Conservation (phyloP, 2,113 vertebrate genomes). For the Hystrix brachyura region DNA sequence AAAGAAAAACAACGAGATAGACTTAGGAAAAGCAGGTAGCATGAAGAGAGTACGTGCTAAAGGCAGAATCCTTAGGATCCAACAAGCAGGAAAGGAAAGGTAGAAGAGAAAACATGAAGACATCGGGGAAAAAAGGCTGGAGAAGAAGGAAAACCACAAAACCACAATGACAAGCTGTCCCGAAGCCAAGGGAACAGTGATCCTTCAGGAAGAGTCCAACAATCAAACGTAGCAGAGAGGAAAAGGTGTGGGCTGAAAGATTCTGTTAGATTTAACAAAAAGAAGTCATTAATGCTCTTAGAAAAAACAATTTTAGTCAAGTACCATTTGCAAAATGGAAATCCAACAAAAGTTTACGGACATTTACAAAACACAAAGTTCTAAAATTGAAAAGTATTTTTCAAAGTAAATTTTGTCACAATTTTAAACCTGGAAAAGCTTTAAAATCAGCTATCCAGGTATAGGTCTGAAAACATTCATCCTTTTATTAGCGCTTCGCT, state of each 20-base stretch:
- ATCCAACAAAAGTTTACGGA: background rate
- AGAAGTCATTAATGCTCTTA: background rate
- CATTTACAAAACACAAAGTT: constrained; percentile 16
- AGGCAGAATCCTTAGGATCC: background rate
- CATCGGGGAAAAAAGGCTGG: background rate
- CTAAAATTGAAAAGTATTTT: background rate
- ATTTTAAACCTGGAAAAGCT: constrained; percentile 24
- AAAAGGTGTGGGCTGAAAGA: background rate
- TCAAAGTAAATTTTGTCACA: background rate
- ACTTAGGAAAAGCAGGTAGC: background rate
- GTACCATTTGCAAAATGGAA: background rate
- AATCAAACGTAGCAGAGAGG: background rate
- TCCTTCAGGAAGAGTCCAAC: background rate
- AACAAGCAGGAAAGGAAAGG: background rate
- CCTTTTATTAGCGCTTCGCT: background rate
- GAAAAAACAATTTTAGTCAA: background rate
- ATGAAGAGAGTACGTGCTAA: background rate
- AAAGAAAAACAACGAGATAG: background rate
- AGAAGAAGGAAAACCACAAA: background rate
- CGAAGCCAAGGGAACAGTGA: background rate
- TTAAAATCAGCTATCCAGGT: background rate
- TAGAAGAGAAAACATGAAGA: background rate
- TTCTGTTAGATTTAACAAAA: background rate
- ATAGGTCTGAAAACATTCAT: background rate
- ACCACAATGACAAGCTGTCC: background rate